phyloP scores from a whole-genome alignment of 2,113 vertebrate genomes.

The Seriola quinqueradiata region DNA sequence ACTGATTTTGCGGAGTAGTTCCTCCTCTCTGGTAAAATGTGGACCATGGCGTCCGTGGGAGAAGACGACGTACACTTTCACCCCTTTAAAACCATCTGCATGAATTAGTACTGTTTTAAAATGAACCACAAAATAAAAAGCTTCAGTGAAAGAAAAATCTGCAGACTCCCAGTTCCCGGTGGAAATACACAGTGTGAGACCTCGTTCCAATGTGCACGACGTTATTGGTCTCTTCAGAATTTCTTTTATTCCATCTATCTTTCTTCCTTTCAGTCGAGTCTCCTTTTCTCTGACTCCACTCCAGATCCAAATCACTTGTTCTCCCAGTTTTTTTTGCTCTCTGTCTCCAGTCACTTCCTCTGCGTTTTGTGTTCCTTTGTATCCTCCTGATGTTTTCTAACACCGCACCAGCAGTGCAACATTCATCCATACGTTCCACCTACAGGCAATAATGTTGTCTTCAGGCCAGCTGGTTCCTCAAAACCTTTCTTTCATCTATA shows the following conservation, averaged over 20 bases:
- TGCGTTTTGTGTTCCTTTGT: neutral
- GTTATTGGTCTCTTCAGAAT: neutral
- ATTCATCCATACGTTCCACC: neutral
- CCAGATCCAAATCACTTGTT: neutral
- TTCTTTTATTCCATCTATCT: neutral
- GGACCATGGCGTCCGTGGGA: neutral
- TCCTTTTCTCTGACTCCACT: neutral
- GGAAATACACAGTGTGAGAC: neutral
- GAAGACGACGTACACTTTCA: neutral
- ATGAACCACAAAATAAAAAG: neutral
- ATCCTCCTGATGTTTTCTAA: neutral
- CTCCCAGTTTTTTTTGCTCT: neutral
- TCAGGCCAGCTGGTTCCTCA: neutral
- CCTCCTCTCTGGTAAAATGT: neutral
- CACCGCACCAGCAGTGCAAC: neutral
- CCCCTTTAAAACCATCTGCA: neutral
- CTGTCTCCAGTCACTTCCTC: neutral
- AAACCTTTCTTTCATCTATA: conserved; percentile 40
- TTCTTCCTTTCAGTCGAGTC: neutral
- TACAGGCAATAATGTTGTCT: conserved; percentile 7
- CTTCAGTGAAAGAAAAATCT: neutral
- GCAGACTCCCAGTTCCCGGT: neutral
- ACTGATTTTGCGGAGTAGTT: neutral
- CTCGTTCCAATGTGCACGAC: neutral
- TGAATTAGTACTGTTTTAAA: neutral